Conservation (phyloP, 2,113 vertebrate genomes). For the Puma concolor region DNA sequence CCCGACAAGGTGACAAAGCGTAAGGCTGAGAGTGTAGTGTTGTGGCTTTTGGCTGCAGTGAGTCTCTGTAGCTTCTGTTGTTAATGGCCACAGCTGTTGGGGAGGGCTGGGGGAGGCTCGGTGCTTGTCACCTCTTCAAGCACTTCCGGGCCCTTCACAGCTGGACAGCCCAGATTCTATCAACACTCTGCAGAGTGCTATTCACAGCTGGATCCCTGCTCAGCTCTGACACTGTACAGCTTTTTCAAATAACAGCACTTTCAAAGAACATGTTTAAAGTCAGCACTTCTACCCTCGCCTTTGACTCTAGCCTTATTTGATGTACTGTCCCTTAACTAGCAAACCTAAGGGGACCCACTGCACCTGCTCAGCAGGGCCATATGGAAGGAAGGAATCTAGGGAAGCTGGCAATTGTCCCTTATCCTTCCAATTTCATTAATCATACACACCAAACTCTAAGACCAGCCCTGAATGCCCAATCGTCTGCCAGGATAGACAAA, state of each 20-base stretch:
- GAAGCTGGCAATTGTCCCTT: neutral
- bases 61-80: neutral
- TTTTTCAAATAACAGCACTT: conserved; percentile 63
- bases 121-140: conserved; percentile 61
- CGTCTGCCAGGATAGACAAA: neutral
- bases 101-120: neutral
- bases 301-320: neutral
- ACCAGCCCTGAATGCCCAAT: neutral
- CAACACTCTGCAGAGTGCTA: conserved; percentile 58
- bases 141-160: conserved; percentile 52
- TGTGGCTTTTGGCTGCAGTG: neutral
- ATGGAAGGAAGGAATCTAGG: neutral
- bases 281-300: neutral
- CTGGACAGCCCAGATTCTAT: conserved; percentile 43
- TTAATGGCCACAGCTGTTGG: neutral
- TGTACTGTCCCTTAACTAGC: neutral
- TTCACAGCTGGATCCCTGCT: conserved; percentile 58
- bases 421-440: neutral
- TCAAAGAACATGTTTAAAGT: conserved; percentile 33
- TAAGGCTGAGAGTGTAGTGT: neutral
- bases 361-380: neutral
- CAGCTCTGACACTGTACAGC: conserved; percentile 25
- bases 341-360: neutral
- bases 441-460: neutral
- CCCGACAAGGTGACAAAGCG: neutral